A percentile compares a stretch with the other conserved stretches of the same genome.
Evolutionary conservation across 2,797 vertebrate genomes (phyloP).

Genomic region (Acanthiza pusilla): DNA sequence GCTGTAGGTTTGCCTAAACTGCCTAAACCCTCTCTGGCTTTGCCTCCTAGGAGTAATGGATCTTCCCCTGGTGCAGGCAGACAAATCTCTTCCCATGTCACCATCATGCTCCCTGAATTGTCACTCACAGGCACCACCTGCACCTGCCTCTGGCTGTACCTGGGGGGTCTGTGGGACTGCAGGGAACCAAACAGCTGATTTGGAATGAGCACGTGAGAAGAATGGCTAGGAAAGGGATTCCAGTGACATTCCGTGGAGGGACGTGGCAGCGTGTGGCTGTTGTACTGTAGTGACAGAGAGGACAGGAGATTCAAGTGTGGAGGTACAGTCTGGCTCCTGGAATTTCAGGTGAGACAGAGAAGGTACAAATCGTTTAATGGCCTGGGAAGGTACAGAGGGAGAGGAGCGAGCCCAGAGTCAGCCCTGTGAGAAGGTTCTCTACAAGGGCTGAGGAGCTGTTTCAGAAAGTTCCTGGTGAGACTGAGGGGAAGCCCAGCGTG

Average conservation of each 20-base stretch:
- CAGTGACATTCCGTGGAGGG: background rate
- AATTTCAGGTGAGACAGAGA: background rate
- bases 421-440: background rate
- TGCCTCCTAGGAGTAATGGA: background rate
- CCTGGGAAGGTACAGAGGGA: background rate
- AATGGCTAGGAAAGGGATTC: background rate
- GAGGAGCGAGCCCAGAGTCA: background rate
- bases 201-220: constrained; percentile 12
- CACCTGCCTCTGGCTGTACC: background rate
- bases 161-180: background rate
- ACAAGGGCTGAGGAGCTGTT: background rate
- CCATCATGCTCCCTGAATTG: background rate
- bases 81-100: background rate
- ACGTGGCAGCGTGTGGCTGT: accelerated
- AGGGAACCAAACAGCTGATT: background rate
- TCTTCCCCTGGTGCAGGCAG: background rate
- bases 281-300: background rate
- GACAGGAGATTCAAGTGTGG: background rate
- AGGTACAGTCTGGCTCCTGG: background rate
- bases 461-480: background rate
- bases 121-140: background rate
- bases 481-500: background rate
- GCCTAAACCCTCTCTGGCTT: background rate
- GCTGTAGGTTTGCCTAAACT: background rate
- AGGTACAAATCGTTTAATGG: background rate